A percentile compares a stretch with the other conserved stretches of the same genome.
These are phyloP conservation scores for Embidobia sp. DNA, from an alignment of 2,888 invertebrate species.

Conservation along the genomic window DNA sequence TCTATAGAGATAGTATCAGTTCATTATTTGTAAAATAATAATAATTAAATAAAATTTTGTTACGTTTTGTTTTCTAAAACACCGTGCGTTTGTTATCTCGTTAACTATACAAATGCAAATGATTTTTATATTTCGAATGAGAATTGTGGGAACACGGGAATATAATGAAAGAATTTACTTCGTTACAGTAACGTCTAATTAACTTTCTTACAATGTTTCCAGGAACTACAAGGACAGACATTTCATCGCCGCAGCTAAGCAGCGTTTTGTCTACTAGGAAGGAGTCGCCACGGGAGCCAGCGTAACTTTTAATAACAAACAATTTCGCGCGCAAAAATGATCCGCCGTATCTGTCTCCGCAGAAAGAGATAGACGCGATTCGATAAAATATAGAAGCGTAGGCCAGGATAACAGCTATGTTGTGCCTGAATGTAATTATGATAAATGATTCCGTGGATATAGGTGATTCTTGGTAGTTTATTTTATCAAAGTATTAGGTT, in stretches of 20 bases:
- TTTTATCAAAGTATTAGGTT: slow-evolving; percentile 2
- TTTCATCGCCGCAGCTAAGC: slow-evolving; percentile 3
- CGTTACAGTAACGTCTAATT: slow-evolving; percentile 17
- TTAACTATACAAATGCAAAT: no score
- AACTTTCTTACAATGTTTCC: slow-evolving; percentile 4
- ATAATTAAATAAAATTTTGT: no score
- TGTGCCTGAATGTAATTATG: slow-evolving; percentile 1
- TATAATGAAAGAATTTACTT: background rate
- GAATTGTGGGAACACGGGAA: background rate
- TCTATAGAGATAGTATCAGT: no score
- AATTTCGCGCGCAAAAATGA: slow-evolving; percentile 2
- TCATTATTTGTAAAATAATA: no score
- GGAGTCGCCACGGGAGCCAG: slow-evolving; percentile 1
- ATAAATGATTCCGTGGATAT: slow-evolving; percentile 14
- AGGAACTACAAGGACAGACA: background rate
- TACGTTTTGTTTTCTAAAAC: no score
- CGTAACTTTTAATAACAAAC: slow-evolving; percentile 19
- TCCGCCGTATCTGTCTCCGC: slow-evolving; percentile 16
- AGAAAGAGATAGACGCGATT: slow-evolving; percentile 16
- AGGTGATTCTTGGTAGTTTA: background rate
- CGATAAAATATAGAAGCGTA: slow-evolving; percentile 3
- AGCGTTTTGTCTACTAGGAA: background rate
- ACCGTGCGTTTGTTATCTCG: no score
- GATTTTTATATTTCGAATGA: background rate
- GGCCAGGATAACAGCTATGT: background rate